Conservation (phyloP, 1,140 invertebrate genomes). For the Brachionus rubens region DNA sequence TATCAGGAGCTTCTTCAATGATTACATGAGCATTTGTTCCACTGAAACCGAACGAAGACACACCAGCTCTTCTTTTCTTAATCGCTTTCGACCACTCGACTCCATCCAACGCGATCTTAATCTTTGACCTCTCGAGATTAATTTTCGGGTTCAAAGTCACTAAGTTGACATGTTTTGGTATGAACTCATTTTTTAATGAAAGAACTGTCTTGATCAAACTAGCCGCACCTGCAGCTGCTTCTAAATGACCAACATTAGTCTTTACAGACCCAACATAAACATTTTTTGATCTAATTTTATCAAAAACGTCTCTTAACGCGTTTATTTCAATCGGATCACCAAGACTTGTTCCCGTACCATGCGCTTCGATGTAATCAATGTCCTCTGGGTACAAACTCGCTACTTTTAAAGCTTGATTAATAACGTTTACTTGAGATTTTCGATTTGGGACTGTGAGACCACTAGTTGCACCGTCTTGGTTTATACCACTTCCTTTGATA, state of each 20-base stretch:
- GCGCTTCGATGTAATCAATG: slow-evolving; percentile 23
- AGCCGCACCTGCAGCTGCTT: neutral
- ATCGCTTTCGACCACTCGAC: neutral
- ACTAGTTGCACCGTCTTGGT: neutral
- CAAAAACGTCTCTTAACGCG: neutral
- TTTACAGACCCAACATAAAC: slow-evolving; percentile 19
- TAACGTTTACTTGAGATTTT: neutral
- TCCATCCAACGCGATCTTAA: neutral
- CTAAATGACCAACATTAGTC: slow-evolving; percentile 36
- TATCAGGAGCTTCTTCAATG: neutral
- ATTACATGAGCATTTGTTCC: neutral
- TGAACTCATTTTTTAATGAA: neutral
- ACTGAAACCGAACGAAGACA: neutral
- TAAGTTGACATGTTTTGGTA: neutral
- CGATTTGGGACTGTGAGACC: neutral
- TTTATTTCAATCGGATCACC: slow-evolving; percentile 2
- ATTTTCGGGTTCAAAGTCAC: neutral
- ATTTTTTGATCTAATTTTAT: neutral
- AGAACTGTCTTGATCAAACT: slow-evolving; percentile 2
- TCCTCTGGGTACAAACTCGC: neutral
- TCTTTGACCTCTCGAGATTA: neutral
- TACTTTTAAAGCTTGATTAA: neutral
- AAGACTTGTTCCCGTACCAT: neutral
- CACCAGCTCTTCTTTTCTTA: neutral
- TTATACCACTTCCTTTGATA: neutral